Percentiles rank a stretch among this genome's conserved stretches.
phyloP scores from a whole-genome alignment of 2,113 vertebrate genomes.

The Lagenorhynchus albirostris region DNA sequence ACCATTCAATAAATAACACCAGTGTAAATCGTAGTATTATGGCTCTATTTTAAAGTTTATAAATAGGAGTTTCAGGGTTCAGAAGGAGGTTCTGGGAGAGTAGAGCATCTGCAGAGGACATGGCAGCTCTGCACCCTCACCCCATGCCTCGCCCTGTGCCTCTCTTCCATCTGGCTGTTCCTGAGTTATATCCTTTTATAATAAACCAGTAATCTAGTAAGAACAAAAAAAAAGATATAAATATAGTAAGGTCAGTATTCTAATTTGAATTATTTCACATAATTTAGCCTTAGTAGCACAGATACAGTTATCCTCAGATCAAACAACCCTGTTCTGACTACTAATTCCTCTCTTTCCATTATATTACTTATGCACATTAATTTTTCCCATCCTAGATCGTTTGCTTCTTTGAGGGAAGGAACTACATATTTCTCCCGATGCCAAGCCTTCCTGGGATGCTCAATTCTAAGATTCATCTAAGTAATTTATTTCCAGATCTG shows the following conservation, averaged over 20 bases:
- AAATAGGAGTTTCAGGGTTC: not conserved
- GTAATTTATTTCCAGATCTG: not conserved
- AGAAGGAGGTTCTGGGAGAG: not conserved
- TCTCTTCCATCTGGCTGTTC: not conserved
- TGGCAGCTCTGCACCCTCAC: no score
- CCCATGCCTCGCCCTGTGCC: not conserved
- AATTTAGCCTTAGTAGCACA: not conserved
- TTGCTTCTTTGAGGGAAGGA: not conserved
- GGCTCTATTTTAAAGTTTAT: not conserved
- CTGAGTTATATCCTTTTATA: not conserved
- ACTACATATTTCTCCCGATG: not conserved
- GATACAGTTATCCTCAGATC: not conserved
- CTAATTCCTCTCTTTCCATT: not conserved
- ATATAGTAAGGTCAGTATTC: not conserved
- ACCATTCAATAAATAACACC: not conserved
- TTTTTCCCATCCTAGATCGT: not conserved
- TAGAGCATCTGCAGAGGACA: not conserved
- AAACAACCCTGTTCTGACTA: not conserved
- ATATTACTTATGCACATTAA: not conserved
- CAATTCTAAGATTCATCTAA: not conserved
- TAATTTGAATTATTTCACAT: not conserved
- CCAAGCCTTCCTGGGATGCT: not conserved
- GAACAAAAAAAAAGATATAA: not conserved
- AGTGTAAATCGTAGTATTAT: not conserved
- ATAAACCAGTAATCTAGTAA: not conserved